Base-by-base conservation (phyloP, 2,888 invertebrate genomes). In the Merodon equestris region DNA sequence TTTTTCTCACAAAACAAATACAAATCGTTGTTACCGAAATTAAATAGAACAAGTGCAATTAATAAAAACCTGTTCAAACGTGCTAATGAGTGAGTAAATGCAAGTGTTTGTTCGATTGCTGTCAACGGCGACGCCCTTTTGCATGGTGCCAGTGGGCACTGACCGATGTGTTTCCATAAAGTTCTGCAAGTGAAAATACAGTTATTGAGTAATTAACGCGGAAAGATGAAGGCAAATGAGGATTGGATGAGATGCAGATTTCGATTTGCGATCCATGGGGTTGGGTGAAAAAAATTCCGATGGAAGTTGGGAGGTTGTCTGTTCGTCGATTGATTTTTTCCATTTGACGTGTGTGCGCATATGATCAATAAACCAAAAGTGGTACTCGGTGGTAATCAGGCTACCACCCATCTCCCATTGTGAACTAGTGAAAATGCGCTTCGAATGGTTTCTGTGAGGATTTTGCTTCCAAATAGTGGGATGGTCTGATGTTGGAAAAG, bases 121-220 rank as follows among this genome's bases (percentile, higher is more conserved):
- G 63, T 60, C 44, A 48, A 79, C 79, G 79, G 79, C 79, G 79
- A 79, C 79, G 79, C 79, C 79, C 79, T 79, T 79, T 64, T 74
- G 14, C 27, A 2, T 27, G 27, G 3, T 7, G 7, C 3, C 7
- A 4, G 27, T 27, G 27, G 3, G 2, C 7, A 27, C 3, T 27
- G 27, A 7, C 27, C 27, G 44, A 42, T 44, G 54, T 42, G 51
- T 54, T 54, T 74, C n/a, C 9, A 40, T 17, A 60, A 47, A 57
- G 34, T 53, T 63, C 36, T 58, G 60, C 18, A 27, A 27, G 47
- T 14, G 14, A 19, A 66, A 72, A 47, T 63, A 73, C 73, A 19
- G 79, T 74, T 79, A 73, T 73, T 79, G 68, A 60, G 51, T 57
- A 38, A 63, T 40, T 64, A 75, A 18, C 51, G 40, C 12, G 19